Evolutionary conservation across 2,113 vertebrate species (phyloP), one percentile per base, ranked within the genome.

Genomic region (Crotophaga sulcirostris): DNA sequence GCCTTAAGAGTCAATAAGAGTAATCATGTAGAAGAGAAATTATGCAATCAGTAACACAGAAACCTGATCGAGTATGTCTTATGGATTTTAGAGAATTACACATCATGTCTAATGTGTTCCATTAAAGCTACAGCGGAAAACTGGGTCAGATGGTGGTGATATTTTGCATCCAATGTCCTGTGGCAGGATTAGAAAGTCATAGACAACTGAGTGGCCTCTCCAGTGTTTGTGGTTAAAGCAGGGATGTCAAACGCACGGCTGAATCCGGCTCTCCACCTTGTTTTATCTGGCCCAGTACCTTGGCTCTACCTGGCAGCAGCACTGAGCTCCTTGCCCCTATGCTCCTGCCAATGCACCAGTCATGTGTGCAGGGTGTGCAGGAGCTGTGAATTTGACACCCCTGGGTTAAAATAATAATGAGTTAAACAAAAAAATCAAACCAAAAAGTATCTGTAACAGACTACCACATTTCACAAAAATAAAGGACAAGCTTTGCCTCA

Each of bases 31-130:
- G n/a, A 8, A 86, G 49, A 94, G 25, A 93, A 94, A 81, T 92
- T 77, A 72, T 12, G 59, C 83, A 75, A 95, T 80, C 95, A 79
- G 60, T 82, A 68, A 70, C 23, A 84, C 29, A 77, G 58, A 80
- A 76, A 89, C 34, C 55, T 76, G 55, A 73, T 70, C 51, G 60
- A 17, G 4, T 63, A 74, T 36, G 8, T 89, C 78, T 36, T 76
- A 5, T 25, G 66, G 66, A n/a, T 88, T 88, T 87, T 74, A 26
- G 18, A 74, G 60, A 63, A 87, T 60, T 85, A 16, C 26, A 59
- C 89, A 94, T 96, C 63, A 67, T n/a, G 18, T 66, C 51, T 96
- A 88, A 89, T 73, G 70, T n/a, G 24, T 83, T 94, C 76, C 56
- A 80, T 67, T 76, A 95, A 93, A 87, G 67, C 51, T 94, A 17